Evolutionary conservation across 2,797 vertebrate genomes (phyloP), one percentile per base, ranked within the genome.

Genomic region (Enteromius anoplus): DNA sequence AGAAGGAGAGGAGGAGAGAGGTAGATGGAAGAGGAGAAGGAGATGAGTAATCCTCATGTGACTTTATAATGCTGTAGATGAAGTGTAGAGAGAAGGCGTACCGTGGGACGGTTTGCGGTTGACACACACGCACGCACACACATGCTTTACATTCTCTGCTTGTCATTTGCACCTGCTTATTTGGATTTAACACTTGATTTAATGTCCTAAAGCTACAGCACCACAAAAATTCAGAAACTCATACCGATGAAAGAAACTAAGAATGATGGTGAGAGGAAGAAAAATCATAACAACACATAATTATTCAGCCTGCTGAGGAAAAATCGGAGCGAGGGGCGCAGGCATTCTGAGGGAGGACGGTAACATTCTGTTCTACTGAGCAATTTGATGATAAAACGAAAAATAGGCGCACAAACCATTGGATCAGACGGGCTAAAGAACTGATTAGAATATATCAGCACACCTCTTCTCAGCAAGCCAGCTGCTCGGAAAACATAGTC

Each of bases 381-480:
- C 82, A 85, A 78, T 83, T 87, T 78, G 68, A 81, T 49, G 85
- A 87, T 85, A 88, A 85, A 66, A 85, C 86, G 89, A 77, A 84
- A 87, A 90, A 81, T 90, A 85, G 81, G 82, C 86, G n/a, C 75
- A 85, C 84, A 89, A 88, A 83, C 89, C 89, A 89, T 91, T 90
- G 89, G 83, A 70, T 89, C 87, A 91, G 85, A 84, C 88, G 80
- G 62, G 88, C 83, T 89, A 81, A 85, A 66, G 87, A 90, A 87
- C 84, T 88, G 87, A 91, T 91, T 90, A 89, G 79, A 89, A 89
- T 89, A 90, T 86, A 91, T 90, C 88, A 90, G 87, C 83, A 84
- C 87, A 89, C 88, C 89, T 90, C 89, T 85, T 83, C 85, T 88
- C 88, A 90, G 81, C 85, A 84, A 86, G 86, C 81, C 82, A 91